Conservation (phyloP, 2,797 vertebrate species). For the Carapus acus region DNA sequence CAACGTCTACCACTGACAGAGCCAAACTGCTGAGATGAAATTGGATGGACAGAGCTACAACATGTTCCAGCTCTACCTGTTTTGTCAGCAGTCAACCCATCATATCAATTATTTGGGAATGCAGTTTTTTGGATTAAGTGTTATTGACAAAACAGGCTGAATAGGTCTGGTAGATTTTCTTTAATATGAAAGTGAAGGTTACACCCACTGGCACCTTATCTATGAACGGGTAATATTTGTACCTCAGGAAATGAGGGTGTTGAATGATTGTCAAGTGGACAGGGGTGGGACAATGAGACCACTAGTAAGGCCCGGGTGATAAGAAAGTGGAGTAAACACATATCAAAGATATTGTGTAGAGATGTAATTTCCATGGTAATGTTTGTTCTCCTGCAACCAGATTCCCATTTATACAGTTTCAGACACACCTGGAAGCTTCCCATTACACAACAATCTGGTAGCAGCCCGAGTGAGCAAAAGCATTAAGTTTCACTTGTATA, state of each 20-base stretch:
- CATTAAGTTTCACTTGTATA: too few relatives aligned
- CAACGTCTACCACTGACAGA: slow-evolving; percentile 30
- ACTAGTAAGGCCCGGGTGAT: slow-evolving; percentile 24
- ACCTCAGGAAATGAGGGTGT: slow-evolving; percentile 22
- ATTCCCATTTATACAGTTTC: slow-evolving; percentile 26
- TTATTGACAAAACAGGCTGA: slow-evolving; percentile 14
- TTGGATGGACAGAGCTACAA: slow-evolving; percentile 25
- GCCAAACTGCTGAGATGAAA: slow-evolving; percentile 41
- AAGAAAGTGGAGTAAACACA: slow-evolving; percentile 25
- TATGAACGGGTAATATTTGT: slow-evolving; percentile 21
- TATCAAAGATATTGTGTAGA: slow-evolving; percentile 24
- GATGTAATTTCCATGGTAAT: slow-evolving; percentile 8
- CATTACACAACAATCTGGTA: slow-evolving; percentile 4
- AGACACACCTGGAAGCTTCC: slow-evolving; percentile 27
- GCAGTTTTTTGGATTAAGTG: slow-evolving; percentile 7
- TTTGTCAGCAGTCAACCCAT: slow-evolving; percentile 17
- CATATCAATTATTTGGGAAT: slow-evolving; percentile 17
- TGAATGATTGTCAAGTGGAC: slow-evolving; percentile 14
- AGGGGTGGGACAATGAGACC: slow-evolving; percentile 22
- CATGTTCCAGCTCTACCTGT: slow-evolving; percentile 28
- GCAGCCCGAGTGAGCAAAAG: too few relatives aligned
- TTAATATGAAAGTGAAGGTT: slow-evolving; percentile 13
- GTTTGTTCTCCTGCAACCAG: slow-evolving; percentile 35
- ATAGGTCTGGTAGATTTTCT: slow-evolving; percentile 11
- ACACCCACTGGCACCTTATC: slow-evolving; percentile 28